Base-by-base conservation (phyloP, 2,888 invertebrate genomes). In the Exocentrus adspersus region DNA sequence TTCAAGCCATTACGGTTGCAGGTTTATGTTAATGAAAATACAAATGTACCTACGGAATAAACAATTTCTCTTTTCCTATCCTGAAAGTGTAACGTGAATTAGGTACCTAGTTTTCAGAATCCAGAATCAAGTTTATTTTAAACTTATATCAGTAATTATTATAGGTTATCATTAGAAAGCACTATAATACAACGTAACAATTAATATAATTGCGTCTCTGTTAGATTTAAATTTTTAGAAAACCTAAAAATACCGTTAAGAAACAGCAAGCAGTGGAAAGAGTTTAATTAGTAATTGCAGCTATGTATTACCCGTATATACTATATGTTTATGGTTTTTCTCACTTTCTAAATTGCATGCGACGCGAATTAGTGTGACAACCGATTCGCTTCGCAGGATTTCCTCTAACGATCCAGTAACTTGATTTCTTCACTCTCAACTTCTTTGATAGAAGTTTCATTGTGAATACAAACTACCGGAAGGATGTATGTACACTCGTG, bases 401-500 rank as follows among this genome's bases (percentile, higher is more conserved):
- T 57, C 28, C 59, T 21, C 19, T 41, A n/a, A 21, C 21, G 20
- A 21, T 16, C 5, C 28, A 46, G 24, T 14, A 28, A 48, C 24
- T 50, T 10, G 32, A 51, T 51, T 51, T 51, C 51, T 37, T 51
- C 51, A 51, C 30, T 17, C 51, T 24, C 30, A n/a, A 32, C 51
- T n/a, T 51, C 7, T 51, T 42, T n/a, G n/a, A n/a, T n/a, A n/a
- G n/a, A n/a, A n/a, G n/a, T n/a, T n/a, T n/a, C n/a, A n/a, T n/a
- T 30, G 17, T 59, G 50, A 50, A 59, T 51, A 59, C 43, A 51
- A 50, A 59, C 43, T 42, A 6, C 24, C 51, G 59, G 59, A 59
- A 51, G 51, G 42, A 59, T 37, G 12, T 48, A 51, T 21, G 6
- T 48, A 28, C 6, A 24, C 24, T 6, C 16, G n/a, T 12, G 30